Base-by-base conservation (phyloP, 2,797 vertebrate species). In the Lagorchestes hirsutus region DNA sequence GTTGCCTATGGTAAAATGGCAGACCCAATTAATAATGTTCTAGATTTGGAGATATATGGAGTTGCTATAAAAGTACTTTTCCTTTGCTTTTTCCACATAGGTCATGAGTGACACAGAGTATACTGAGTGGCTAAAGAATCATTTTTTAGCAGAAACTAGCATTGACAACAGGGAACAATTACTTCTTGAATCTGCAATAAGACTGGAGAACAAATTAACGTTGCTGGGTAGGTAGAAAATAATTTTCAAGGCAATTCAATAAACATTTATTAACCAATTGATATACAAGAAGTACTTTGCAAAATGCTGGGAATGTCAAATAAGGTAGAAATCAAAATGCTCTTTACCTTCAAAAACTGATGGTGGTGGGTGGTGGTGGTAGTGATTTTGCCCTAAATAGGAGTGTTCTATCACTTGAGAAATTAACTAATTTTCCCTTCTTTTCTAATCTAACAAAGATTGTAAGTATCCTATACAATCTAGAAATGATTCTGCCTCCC, bases 81-180 rank as follows among this genome's bases (percentile, higher is more conserved):
- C 92, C 31, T 54, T 55, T n/a, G 82, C 9, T 96, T 18, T 97
- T 95, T 34, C 18, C 93, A 2, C 93, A 0, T 91, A 99, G 99
- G 98, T 98, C 67, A 97, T 99, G 98, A 99, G 98, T 92, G 99
- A 99, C 95, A 97, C 98, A 5, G 99, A 99, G 91, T 99, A 99
- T 50, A 96, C 99, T 27, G 98, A 98, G 34, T 99, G 99, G 99
- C 97, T 99, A 95, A 99, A 99, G 96, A 98, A 96, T 34, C 99
- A 99, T 57, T 98, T 98, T 97, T 97, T 99, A 98, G 99, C 99
- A 10, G 99, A 99, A 98, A 99, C 99, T 97, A 99, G 99, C 98
- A 99, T 99, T 82, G 99, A 99, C 97, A 99, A 99, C 96, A 98
- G 99, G 96, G 99, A 99, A 94, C 99, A 99, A 96, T 98, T 99